phyloP scores from a whole-genome alignment of 2,888 invertebrate genomes.

The Leptura quadrifasciata region DNA sequence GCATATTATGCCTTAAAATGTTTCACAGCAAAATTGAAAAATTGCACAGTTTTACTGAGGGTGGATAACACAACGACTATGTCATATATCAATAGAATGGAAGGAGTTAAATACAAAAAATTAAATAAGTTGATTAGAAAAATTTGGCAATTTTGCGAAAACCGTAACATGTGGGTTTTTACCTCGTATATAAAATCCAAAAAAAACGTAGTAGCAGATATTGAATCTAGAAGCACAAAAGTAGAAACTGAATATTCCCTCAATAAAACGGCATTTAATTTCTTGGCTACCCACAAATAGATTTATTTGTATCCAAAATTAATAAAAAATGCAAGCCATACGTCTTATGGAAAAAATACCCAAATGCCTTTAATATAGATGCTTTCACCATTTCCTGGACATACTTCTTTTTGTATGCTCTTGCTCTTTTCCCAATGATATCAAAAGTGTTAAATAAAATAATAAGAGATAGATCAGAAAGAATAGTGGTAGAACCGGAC shows the following conservation, averaged over 20 bases:
- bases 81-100: conserved; percentile 7
- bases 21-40: neutral
- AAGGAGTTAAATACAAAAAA: conserved; percentile 16
- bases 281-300: too few species aligned
- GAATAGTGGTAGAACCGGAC: conserved; percentile 12
- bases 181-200: too few species aligned
- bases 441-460: conserved; percentile 10
- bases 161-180: too few species aligned
- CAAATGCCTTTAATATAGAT: neutral
- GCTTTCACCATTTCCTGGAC: conserved; percentile 14
- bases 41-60: conserved; percentile 10
- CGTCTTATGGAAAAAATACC: too few species aligned
- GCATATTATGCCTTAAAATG: conserved; percentile 10
- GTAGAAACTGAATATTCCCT: too few species aligned
- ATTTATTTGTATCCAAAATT: too few species aligned
- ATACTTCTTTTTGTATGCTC: neutral
- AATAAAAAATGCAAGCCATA: too few species aligned
- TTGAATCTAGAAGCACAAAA: too few species aligned
- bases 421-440: neutral
- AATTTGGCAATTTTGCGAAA: neutral
- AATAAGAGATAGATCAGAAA: neutral
- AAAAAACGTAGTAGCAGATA: too few species aligned
- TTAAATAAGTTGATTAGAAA: neutral
- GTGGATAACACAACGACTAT: conserved; percentile 1
- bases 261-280: too few species aligned